These are phyloP conservation scores for Orussus abietinus DNA, from an alignment of 1,140 invertebrate genomes.

Conservation along the genomic window DNA sequence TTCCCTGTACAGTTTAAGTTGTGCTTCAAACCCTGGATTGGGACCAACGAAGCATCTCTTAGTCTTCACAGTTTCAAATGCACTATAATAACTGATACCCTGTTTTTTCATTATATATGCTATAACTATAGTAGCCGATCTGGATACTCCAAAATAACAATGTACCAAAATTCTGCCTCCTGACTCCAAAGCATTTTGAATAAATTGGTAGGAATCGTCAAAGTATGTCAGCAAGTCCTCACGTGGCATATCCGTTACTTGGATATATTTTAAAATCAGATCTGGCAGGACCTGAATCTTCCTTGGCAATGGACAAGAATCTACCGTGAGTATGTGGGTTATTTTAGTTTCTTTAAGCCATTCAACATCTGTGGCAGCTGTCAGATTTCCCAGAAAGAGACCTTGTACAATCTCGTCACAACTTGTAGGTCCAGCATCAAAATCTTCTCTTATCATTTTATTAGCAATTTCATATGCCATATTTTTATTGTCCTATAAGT, in stretches of 20 bases:
- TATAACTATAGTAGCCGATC: constrained; percentile 78
- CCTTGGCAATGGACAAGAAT: constrained; percentile 74
- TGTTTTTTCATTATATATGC: constrained; percentile 84
- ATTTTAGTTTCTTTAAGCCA: constrained; percentile 65
- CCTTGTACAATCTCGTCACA: constrained; percentile 66
- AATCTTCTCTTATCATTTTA: constrained; percentile 52
- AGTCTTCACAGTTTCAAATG: constrained; percentile 63
- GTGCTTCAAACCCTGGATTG: constrained; percentile 71
- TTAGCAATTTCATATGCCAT: constrained; percentile 26
- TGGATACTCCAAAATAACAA: constrained; percentile 83
- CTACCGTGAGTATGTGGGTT: constrained; percentile 74
- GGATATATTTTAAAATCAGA: constrained; percentile 70
- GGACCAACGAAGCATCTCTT: constrained; percentile 66
- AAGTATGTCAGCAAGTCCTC: constrained; percentile 79
- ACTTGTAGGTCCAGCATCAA: constrained; percentile 62
- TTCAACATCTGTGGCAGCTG: constrained; percentile 70
- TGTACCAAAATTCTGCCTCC: constrained; percentile 70
- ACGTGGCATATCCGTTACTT: constrained; percentile 75
- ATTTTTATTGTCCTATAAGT: constrained; percentile 29
- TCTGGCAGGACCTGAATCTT: constrained; percentile 64
- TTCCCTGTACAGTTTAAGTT: constrained; percentile 71
- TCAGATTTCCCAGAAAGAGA: constrained; percentile 72
- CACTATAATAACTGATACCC: constrained; percentile 65
- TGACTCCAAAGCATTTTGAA: constrained; percentile 56
- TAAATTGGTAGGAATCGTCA: constrained; percentile 70